Conservation (phyloP, 2,888 invertebrate genomes). For the Pseudoips prasinana region DNA sequence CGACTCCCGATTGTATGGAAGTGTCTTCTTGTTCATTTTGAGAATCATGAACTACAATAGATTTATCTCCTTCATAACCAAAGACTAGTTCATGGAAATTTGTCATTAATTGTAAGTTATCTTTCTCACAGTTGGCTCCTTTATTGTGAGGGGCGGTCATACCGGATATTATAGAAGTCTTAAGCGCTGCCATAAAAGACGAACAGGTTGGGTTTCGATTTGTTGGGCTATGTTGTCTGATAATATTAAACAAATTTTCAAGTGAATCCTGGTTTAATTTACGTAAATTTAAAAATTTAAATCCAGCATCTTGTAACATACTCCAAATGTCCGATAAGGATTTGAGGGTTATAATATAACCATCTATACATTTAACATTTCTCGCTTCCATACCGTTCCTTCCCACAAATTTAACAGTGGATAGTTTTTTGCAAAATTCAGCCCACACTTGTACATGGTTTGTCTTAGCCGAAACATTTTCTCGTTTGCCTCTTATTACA, state of each 20-base stretch:
- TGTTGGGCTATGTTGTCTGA: constrained; percentile 8
- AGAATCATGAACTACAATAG: background rate
- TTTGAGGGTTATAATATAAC: constrained; percentile 1
- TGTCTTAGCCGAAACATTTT: constrained; percentile 6
- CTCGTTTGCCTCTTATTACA: constrained; percentile 13
- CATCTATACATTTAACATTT: constrained; percentile 4
- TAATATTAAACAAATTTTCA: constrained; percentile 9
- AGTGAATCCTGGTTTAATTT: constrained; percentile 7
- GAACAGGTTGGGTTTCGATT: constrained; percentile 12
- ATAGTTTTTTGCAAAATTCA: constrained; percentile 1
- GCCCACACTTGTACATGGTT: constrained; percentile 4
- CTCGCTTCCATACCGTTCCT: background rate
- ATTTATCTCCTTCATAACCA: background rate
- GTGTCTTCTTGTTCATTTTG: background rate
- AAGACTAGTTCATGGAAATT: constrained; percentile 3
- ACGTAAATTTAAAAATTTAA: constrained; percentile 9
- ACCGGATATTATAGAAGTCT: constrained; percentile 5
- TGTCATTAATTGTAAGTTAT: background rate
- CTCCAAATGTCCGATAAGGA: constrained; percentile 3
- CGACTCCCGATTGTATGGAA: background rate
- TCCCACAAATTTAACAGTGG: constrained; percentile 1
- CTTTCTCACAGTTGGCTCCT: constrained; percentile 9
- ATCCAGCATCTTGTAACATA: constrained; percentile 1
- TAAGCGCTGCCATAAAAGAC: constrained; percentile 7
- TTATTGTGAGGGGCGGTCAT: constrained; percentile 10